Evolutionary conservation across 2,888 invertebrate genomes (phyloP), one percentile per base, ranked within the genome.

Genomic region (Chironomus riparius): DNA sequence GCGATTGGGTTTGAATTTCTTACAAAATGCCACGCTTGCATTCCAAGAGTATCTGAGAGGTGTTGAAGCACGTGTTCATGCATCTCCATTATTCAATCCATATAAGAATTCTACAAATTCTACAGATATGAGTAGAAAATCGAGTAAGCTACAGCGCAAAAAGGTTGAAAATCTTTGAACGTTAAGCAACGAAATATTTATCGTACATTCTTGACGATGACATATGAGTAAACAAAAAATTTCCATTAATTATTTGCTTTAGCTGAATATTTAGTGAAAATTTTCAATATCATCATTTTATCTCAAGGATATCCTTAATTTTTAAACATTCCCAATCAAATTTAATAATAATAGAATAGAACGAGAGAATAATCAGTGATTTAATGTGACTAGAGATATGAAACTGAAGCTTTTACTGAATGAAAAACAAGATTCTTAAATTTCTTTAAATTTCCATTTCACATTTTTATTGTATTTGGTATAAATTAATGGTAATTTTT

Each of bases 1-100:
- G 47, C 86, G 87, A 79, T 82, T 91, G 68, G 91, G 91, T 0
- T 81, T 92, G 75, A 89, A 89, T 77, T 85, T 92, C 77, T 81
- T 92, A 15, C 89, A 89, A 80, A 89, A 87, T 77, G 89, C 91
- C 2, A 89, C 91, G 10, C 88, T 89, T 74, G 87, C 89, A 4
- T 84, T 92, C 70, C 88, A 89, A 47, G 87, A 86, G 79, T 91
- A 91, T 81, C 83, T 91, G 62, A 86, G 87, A 74, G 86, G 86
- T 78, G 87, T 90, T 78, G 88, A 91, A 28, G 77, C 77, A 73
- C 78, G 78, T 10, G 77, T 79, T 22, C 74, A 78, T 10, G 28
- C 68, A 21, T 76, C 69, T 5, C 68, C 69, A 13, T n/a, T 69
- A 5, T 76, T 76, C 12, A 74, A 74, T 22, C 74, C 74, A 28